Evolutionary conservation across 35 echinoderm and acorn worm genomes (phyloP).

Genomic region (Patiria miniata): DNA sequence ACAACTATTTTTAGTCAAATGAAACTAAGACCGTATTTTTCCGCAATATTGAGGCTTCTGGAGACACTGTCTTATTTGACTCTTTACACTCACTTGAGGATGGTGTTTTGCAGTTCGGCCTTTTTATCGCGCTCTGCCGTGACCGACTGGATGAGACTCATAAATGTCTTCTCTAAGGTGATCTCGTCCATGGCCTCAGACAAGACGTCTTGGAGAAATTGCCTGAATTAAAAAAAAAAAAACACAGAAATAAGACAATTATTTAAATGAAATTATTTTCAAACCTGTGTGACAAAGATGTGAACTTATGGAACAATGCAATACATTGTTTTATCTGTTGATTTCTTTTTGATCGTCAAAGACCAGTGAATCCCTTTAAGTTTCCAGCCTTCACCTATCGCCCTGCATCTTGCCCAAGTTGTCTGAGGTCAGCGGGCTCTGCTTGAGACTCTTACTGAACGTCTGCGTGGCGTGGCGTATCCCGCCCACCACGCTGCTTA

Average conservation of each 20-base stretch:
- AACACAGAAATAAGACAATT: background rate
- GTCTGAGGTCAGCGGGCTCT: conserved; percentile 92
- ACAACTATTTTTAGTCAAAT: no score
- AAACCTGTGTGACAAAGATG: background rate
- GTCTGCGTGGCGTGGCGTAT: conserved; percentile 74
- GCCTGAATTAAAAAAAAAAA: conserved; percentile 27
- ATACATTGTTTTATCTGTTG: no score
- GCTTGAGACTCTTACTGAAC: conserved; percentile 90
- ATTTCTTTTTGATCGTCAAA: no score
- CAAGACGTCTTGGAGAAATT: conserved; percentile 87
- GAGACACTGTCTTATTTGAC: no score
- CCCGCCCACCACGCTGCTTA: conserved; percentile 78
- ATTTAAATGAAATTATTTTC: background rate
- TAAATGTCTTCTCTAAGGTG: conserved; percentile 50
- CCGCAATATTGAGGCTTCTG: no score
- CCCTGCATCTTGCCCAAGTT: conserved; percentile 88
- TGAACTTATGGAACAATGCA: no score
- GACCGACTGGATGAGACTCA: conserved; percentile 79
- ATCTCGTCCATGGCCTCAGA: conserved; percentile 69
- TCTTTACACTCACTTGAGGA: conserved; percentile 79
- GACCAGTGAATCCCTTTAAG: no score
- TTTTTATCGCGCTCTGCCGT: conserved; percentile 81
- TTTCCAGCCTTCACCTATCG: conserved; percentile 67
- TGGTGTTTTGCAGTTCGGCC: conserved; percentile 92
- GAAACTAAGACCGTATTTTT: no score